phyloP scores from a whole-genome alignment of 2,113 vertebrate species.

The Entelurus aequoreus region DNA sequence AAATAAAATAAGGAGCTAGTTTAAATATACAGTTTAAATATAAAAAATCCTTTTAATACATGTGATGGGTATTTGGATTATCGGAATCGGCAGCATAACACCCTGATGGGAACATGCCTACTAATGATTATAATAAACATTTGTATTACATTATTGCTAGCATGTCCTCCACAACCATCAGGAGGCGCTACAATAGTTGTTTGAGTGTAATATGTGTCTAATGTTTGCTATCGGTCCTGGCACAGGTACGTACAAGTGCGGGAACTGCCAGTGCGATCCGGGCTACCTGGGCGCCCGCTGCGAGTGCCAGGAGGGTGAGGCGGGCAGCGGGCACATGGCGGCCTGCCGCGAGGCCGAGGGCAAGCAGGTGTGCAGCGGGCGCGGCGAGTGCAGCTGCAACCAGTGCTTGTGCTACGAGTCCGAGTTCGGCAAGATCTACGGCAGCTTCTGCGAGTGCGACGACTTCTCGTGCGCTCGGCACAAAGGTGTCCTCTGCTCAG shows the following conservation, averaged over 20 bases:
- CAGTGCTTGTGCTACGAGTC: constrained; percentile 93
- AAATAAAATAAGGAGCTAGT: too few species aligned
- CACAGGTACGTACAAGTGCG: constrained; percentile 77
- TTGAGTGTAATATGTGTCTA: too few species aligned
- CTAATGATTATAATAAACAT: too few species aligned
- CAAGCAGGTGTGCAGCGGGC: constrained; percentile 88
- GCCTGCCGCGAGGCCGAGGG: constrained; percentile 87
- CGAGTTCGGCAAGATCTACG: constrained; percentile 94
- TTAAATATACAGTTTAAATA: too few species aligned
- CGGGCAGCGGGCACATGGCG: constrained; percentile 66
- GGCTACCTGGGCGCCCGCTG: constrained; percentile 86
- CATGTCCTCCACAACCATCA: too few species aligned
- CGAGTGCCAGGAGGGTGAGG: constrained; percentile 87
- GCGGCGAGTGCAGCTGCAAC: constrained; percentile 93
- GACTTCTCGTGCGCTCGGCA: constrained; percentile 95
- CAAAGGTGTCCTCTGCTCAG: constrained; percentile 94
- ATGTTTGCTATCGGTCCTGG: too few species aligned
- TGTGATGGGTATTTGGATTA: too few species aligned
- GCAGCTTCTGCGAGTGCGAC: constrained; percentile 92
- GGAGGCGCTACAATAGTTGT: too few species aligned
- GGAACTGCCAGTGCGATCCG: constrained; percentile 80
- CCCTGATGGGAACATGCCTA: too few species aligned
- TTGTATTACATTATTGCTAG: too few species aligned
- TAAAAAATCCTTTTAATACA: too few species aligned
- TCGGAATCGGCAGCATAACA: too few species aligned